Base-by-base conservation (phyloP, 2,797 vertebrate species). In the Synanceia verrucosa region DNA sequence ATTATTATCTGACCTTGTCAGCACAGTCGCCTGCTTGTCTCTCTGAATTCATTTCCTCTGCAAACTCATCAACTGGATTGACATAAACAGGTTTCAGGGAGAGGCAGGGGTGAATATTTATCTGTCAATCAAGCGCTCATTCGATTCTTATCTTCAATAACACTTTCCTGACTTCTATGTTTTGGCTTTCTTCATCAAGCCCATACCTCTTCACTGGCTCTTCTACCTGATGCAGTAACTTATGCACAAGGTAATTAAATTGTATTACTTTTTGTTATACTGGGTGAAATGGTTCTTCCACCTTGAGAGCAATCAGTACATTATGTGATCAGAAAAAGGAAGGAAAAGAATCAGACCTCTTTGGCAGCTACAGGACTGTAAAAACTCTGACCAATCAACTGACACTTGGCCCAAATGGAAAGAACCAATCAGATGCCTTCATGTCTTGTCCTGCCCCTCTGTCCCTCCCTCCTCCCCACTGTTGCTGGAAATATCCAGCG, bases 71-170 rank as follows among this genome's bases (percentile, higher is more conserved):
- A 53, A 43, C 41, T 31, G 19, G 28, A 74, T 13, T 76, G 83
- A 85, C 77, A 76, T 29, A 52, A 78, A 79, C 78, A 66, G 72
- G 83, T 85, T 91, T 73, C 12, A 58, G 65, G 69, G 33, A 76
- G 65, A 75, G 72, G 73, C 70, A 56, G 69, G 60, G 23, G 59
- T 70, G 57, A 82, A 75, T 76, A 82, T 68, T 58, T 78, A 60
- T 76, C 57, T 75, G 75, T 81, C 87, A 91, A 41, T 90, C 86
- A 84, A 73, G 66, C 26, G 0, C 18, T 10, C 18, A 14, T 60
- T 29, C 5, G 18, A 43, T 58, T 52, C 1, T 66, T 61, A 66
- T 67, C 46, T 78, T 5, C 9, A 19, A 12, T n/a, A 2, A 58
- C 12, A 14, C 3, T 52, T 53, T 43, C 31, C 16, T 5, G 6